Evolutionary conservation across 2,888 invertebrate species (phyloP).

Genomic region (Mimumesa dahlbomi): DNA sequence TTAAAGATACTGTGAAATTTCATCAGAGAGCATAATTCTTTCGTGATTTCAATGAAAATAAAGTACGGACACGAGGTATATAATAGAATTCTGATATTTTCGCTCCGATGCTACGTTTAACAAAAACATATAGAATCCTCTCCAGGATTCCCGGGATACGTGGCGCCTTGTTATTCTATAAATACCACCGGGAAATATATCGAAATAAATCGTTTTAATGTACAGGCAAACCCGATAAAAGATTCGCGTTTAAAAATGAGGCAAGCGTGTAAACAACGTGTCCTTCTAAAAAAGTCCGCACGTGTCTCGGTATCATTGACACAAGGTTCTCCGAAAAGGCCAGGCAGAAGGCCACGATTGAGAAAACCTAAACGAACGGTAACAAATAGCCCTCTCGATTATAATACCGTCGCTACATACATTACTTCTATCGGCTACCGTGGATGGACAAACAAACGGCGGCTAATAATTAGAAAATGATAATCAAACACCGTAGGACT

Average conservation of each 20-base stretch:
- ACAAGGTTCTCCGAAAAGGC: constrained; percentile 36
- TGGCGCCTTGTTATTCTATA: too few species aligned
- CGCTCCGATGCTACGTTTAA: too few species aligned
- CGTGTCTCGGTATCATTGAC: constrained; percentile 35
- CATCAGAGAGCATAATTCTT: too few species aligned
- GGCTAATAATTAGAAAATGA: constrained; percentile 43
- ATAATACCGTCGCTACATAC: background rate
- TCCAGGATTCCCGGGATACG: too few species aligned
- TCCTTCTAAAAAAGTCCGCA: constrained; percentile 38
- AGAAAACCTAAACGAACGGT: constrained; percentile 15
- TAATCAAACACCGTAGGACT: constrained; percentile 39
- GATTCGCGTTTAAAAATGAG: constrained; percentile 1
- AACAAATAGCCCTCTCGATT: constrained; percentile 22
- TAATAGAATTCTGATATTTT: too few species aligned
- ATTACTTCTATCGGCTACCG: background rate
- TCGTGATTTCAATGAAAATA: too few species aligned
- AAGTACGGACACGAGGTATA: too few species aligned
- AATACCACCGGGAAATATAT: too few species aligned
- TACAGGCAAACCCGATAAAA: constrained; percentile 16
- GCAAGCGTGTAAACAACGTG: constrained; percentile 27
- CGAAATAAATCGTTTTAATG: background rate
- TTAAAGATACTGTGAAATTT: too few species aligned
- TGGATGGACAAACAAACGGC: constrained; percentile 8
- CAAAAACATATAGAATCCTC: too few species aligned
- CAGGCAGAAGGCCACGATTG: constrained; percentile 36